Percentiles rank a stretch among this genome's conserved stretches.
Evolutionary conservation across 2,888 invertebrate genomes (phyloP).

Genomic region (Cremastinae sp.): DNA sequence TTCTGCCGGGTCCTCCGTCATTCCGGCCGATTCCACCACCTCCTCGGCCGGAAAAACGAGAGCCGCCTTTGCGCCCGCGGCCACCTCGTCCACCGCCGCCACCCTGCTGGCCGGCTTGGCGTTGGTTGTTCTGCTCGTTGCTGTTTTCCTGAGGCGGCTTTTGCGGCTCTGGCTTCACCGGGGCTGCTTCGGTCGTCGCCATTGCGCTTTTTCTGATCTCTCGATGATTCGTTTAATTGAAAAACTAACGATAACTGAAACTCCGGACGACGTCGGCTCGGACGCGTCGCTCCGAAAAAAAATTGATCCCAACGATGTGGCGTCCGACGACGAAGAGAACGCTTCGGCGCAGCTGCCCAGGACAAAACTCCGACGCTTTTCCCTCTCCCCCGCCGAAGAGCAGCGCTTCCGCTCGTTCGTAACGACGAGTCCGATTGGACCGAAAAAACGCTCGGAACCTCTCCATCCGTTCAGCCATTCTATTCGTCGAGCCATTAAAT

Average conservation of each 20-base stretch:
- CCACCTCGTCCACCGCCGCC: constrained; percentile 65
- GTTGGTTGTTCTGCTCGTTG: constrained; percentile 70
- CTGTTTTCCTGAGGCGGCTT: constrained; percentile 69
- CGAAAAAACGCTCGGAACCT: too few species aligned
- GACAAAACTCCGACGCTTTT: constrained; percentile 37
- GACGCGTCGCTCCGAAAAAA: too few species aligned
- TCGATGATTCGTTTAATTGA: neutral
- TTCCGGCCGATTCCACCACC: constrained; percentile 74
- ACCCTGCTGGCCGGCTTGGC: constrained; percentile 60
- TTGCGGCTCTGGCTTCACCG: constrained; percentile 69
- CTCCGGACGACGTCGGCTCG: too few species aligned
- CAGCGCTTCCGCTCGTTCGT: neutral
- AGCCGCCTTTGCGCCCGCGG: constrained; percentile 62
- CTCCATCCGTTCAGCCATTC: too few species aligned
- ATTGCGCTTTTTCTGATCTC: constrained; percentile 49
- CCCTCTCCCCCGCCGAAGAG: constrained; percentile 2
- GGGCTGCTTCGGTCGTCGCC: constrained; percentile 71
- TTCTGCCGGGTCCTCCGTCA: constrained; percentile 65
- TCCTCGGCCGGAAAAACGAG: constrained; percentile 67
- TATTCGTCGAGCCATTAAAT: too few species aligned
- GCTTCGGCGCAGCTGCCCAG: constrained; percentile 25
- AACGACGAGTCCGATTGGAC: constrained; percentile 25
- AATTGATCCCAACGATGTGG: constrained; percentile 61
- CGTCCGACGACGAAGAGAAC: constrained; percentile 69
- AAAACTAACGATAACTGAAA: constrained; percentile 11